Evolutionary conservation across 2,113 vertebrate genomes (phyloP).

Genomic region (Okapia johnstoni): DNA sequence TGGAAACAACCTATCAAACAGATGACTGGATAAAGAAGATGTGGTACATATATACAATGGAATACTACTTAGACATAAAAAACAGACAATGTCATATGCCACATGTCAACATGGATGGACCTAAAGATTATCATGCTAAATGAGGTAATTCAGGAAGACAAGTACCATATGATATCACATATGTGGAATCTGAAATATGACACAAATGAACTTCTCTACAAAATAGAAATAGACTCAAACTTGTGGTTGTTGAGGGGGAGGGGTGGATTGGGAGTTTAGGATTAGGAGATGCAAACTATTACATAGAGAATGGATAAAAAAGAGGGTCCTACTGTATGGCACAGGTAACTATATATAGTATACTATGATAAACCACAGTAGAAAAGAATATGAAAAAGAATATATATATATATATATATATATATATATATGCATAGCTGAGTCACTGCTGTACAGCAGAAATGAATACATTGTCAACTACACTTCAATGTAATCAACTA

Average conservation of each 20-base stretch:
- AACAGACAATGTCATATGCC: neutral
- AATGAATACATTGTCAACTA: neutral
- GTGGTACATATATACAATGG: neutral
- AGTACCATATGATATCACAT: neutral
- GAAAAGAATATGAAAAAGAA: neutral
- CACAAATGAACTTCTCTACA: neutral
- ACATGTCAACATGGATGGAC: neutral
- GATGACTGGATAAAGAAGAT: neutral
- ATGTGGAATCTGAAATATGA: neutral
- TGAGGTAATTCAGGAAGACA: neutral
- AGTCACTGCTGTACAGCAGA: neutral
- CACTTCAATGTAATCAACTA: neutral
- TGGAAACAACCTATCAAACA: neutral
- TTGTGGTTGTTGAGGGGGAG: neutral
- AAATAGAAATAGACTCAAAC: neutral
- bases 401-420: neutral
- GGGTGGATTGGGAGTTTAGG: neutral
- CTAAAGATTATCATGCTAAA: neutral
- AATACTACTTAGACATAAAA: neutral
- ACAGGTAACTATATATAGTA: neutral
- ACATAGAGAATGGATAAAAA: neutral
- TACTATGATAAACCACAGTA: neutral
- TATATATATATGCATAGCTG: neutral
- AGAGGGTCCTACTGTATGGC: neutral
- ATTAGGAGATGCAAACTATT: neutral